Base-by-base conservation (phyloP, 1,140 invertebrate species). In the Drosophila repletoides region DNA sequence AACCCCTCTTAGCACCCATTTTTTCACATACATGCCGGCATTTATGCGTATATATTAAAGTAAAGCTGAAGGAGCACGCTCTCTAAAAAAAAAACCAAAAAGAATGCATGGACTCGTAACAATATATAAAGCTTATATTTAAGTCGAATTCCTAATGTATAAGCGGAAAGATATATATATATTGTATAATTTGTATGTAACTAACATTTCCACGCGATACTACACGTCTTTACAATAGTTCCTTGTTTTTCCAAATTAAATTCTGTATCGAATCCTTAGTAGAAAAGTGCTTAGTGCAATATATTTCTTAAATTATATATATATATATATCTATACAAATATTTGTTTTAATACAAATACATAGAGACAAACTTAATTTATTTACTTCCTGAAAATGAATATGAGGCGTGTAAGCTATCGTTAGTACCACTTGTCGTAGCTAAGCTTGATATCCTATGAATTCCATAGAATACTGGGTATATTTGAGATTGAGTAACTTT, bases 31-130 rank as follows among this genome's bases (percentile, higher is more conserved):
- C 36, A 26, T 52, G 46, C 22, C 72, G 36, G 60, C 66, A 58
- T 61, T 61, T 55, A 51, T 45, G 26, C 65, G 65, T 65, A 59
- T 65, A 59, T 76, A 55, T 46, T 70, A 10, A 49, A 34, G 6
- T 60, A 67, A 41, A 79, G 61, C 79, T 76, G 65, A 84, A 84
- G 55, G 77, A 83, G 70, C 60, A 83, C 59, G 79, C 77, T 83
- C 79, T 77, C 77, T 76, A 70, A 73, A 70, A 53, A 28, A 66
- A 66, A 48, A 34, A 28, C 53, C 58, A 28, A 66, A 66, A 48
- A 34, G 28, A 61, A 67, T 21, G 51, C 52, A 48, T 48, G 41
- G n/a, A 65, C 59, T 38, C 52, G 48, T 63, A 67, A 71, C 70
- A 69, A 71, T 67, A 79, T 75, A 34, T 36, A 55, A 58, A 38